phyloP scores from a whole-genome alignment of 1,140 invertebrate species.

The Cepaea nemoralis region DNA sequence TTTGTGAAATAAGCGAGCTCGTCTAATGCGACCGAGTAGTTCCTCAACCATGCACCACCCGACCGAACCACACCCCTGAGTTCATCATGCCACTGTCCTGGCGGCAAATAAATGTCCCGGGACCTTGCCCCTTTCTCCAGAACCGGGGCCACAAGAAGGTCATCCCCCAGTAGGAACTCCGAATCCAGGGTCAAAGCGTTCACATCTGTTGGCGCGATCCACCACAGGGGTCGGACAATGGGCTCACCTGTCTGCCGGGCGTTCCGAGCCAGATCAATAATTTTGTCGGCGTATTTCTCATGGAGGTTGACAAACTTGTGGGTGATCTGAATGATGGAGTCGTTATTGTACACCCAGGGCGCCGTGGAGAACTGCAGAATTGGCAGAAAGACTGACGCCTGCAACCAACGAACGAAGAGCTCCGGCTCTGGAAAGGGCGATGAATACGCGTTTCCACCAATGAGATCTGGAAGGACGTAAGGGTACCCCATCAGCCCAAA shows the following conservation, averaged over 20 bases:
- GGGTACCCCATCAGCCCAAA: conserved; percentile 89
- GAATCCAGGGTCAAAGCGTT: conserved; percentile 84
- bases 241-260: conserved; percentile 55
- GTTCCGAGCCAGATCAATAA: conserved; percentile 53
- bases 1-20: conserved; percentile 56
- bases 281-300: conserved; percentile 72
- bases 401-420: conserved; percentile 90
- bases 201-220: conserved; percentile 86
- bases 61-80: conserved; percentile 61
- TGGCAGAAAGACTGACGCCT: conserved; percentile 89
- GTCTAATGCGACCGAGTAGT: conserved; percentile 75
- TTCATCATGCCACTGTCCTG: conserved; percentile 56
- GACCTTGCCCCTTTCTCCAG: conserved; percentile 77
- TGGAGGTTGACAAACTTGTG: conserved; percentile 80
- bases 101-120: conserved; percentile 80
- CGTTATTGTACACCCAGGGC: conserved; percentile 87
- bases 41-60: conserved; percentile 78
- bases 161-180: conserved; percentile 86
- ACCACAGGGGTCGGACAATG: conserved; percentile 88
- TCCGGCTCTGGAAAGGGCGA: conserved; percentile 79
- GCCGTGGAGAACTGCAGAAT: conserved; percentile 88
- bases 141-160: conserved; percentile 88
- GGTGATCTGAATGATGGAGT: conserved; percentile 78
- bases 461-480: conserved; percentile 91
- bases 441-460: conserved; percentile 88